Evolutionary conservation across 1,140 invertebrate species (phyloP), one percentile per base, ranked within the genome.

Genomic region (Diuraphis noxia): DNA sequence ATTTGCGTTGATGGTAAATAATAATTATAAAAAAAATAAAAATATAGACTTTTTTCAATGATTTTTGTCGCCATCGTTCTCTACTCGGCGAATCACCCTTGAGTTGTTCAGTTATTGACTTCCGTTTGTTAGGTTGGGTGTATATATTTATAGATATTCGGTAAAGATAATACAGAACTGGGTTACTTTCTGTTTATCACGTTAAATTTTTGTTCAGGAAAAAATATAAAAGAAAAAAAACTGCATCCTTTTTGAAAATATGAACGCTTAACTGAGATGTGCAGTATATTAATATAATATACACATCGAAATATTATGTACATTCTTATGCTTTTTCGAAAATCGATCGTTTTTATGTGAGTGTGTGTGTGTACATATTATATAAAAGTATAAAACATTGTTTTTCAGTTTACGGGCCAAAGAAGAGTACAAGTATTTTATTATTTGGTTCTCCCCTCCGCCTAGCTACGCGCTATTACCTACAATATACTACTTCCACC

Each of bases 381-480:
- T 82, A 13, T 9, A 21, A 40, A 82, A 41, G 41, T 84, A 34
- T 84, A 84, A 84, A 43, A 30, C 30, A 46, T 84, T 84, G 41
- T 84, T 84, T 84, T 84, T 84, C 46, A 43, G 46, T 36, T 86
- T 52, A 85, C 40, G 17, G 34, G 34, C 34, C 10, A 21, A 52
- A 56, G 52, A 40, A 25, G 30, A 34, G 46, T 88, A 72, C 49
- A 19, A 88, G 86, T 63, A 88, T 88, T 30, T 56, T 49, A 86
- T 63, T 49, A 86, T 88, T 56, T 63, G 2, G 36, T 56, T 38
- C 6, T 56, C 85, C 46, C 36, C 46, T 87, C 85, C 36, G 21
- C 49, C 41, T 46, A 85, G 13, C 56, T n/a, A 72, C 56, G 56
- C 13, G 56, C 30, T 72, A 72, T 72, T 72, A 72, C 13, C n/a